phyloP scores from a whole-genome alignment of 1,140 invertebrate species.

The Lordiphosa stackelbergi region DNA sequence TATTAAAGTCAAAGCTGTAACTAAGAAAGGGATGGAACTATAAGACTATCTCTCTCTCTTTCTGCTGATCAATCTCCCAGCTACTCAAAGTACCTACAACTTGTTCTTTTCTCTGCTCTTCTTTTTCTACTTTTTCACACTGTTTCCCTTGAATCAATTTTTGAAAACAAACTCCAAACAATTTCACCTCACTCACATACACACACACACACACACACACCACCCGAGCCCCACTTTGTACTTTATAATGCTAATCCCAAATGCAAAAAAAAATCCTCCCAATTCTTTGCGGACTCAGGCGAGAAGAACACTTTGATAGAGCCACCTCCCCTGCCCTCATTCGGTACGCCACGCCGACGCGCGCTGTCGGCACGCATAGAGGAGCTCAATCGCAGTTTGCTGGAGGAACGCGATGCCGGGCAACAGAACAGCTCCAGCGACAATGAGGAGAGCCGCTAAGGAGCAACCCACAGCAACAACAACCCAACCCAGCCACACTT shows the following conservation, averaged over 20 bases:
- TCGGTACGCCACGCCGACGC: conserved; percentile 69
- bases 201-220: conserved; percentile 10
- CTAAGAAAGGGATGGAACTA: conserved; percentile 34
- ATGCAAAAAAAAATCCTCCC: conserved; percentile 16
- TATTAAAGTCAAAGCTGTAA: not conserved
- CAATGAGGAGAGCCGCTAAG: conserved; percentile 72
- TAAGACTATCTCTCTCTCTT: conserved; percentile 38
- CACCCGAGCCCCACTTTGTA: conserved; percentile 15
- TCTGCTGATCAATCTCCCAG: conserved; percentile 26
- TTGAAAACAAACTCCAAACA: conserved; percentile 12
- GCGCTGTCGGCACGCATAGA: conserved; percentile 73
- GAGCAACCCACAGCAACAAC: conserved; percentile 1
- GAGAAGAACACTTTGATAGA: conserved; percentile 76
- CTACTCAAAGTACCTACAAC: conserved; percentile 54
- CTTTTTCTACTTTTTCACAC: conserved; percentile 66
- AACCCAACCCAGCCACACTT: conserved; percentile 41
- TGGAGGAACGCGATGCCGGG: conserved; percentile 71
- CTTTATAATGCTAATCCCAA: conserved; percentile 15
- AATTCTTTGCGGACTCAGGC: conserved; percentile 30
- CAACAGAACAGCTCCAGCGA: conserved; percentile 75
- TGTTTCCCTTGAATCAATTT: conserved; percentile 33
- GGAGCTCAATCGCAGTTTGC: conserved; percentile 71
- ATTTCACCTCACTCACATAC: conserved; percentile 19
- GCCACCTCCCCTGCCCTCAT: conserved; percentile 68
- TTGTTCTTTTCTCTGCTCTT: conserved; percentile 72